Base-by-base conservation (phyloP, 2,888 invertebrate species). In the Diarsia rubi region DNA sequence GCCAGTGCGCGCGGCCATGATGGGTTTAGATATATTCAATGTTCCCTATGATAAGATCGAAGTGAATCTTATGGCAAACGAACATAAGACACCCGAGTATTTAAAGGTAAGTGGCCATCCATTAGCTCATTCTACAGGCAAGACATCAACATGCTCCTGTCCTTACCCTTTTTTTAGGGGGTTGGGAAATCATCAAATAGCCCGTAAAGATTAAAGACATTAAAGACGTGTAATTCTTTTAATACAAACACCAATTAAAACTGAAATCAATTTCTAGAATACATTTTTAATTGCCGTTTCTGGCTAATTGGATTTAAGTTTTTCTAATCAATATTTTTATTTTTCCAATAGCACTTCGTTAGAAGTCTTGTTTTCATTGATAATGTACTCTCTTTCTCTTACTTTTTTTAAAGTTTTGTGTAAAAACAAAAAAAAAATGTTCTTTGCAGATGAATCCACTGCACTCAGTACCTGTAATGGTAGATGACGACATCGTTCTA, bases 401-500 rank as follows among this genome's bases (percentile, higher is more conserved):
- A 49, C 21, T 19, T 19, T 19, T 16, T 47, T 47, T 45, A 14
- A 45, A 16, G 45, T 45, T 47, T 47, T 16, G 19, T 54, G 6
- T 37, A 37, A 37, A n/a, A 37, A 37, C 8, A 5, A 5, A 6
- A 37, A 37, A 12, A 60, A 11, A 2, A 16, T 19, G 19, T 59
- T 27, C 47, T 42, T 79, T 62, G 0, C 63, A 78, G 78, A 68
- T 64, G 68, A 78, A 78, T 52, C 78, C 78, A 6, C 44, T 81
- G 2, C 78, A 78, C 57, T 45, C 78, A 8, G 0, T 78, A 37
- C 78, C 78, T 21, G 44, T 81, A 44, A 12, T 78, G 49, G 78
- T 81, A 67, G 78, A 78, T 6, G 78, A 67, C 16, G 97, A 97
- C 69, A 94, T 97, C 64, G 88, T 93, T 91, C 68, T 95, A 79